phyloP scores from a whole-genome alignment of 2,797 vertebrate species.

The Tympanoctomys barrerae region DNA sequence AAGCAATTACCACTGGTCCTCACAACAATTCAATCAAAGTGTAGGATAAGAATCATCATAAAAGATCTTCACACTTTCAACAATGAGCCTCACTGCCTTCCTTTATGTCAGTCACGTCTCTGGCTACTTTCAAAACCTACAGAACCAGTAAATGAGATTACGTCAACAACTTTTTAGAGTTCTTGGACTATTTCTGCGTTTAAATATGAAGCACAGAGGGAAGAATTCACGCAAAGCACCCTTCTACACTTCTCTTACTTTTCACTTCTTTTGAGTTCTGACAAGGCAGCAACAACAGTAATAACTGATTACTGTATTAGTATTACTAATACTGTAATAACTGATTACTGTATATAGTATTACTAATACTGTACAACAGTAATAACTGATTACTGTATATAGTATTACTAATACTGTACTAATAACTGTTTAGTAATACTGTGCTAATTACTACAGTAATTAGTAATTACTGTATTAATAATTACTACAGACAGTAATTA shows the following conservation, averaged over 20 bases:
- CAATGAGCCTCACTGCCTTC: background rate
- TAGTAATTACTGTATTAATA: too few species aligned
- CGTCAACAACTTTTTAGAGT: slow-evolving; percentile 41
- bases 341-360: too few species aligned
- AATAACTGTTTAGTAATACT: too few species aligned
- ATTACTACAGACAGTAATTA: too few species aligned
- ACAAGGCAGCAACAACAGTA: background rate
- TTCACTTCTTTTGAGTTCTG: background rate
- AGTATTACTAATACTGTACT: too few species aligned
- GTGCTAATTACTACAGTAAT: too few species aligned
- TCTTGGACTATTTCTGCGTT: slow-evolving; percentile 20
- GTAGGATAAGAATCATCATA: slow-evolving; percentile 29
- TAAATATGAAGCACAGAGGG: background rate
- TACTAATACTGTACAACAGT: too few species aligned
- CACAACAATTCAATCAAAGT: background rate
- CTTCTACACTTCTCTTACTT: slow-evolving; percentile 1
- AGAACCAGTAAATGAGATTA: slow-evolving; percentile 66
- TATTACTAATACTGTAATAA: too few species aligned
- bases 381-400: too few species aligned
- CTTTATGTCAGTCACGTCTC: slow-evolving; percentile 62
- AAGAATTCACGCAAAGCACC: background rate
- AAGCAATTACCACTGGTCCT: background rate
- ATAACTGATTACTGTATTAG: too few species aligned
- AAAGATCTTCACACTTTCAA: slow-evolving; percentile 27
- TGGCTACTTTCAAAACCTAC: slow-evolving; percentile 71